These are phyloP conservation scores for Entosphenus tridentatus DNA, from an alignment of 2,113 vertebrate species.

Conservation along the genomic window DNA sequence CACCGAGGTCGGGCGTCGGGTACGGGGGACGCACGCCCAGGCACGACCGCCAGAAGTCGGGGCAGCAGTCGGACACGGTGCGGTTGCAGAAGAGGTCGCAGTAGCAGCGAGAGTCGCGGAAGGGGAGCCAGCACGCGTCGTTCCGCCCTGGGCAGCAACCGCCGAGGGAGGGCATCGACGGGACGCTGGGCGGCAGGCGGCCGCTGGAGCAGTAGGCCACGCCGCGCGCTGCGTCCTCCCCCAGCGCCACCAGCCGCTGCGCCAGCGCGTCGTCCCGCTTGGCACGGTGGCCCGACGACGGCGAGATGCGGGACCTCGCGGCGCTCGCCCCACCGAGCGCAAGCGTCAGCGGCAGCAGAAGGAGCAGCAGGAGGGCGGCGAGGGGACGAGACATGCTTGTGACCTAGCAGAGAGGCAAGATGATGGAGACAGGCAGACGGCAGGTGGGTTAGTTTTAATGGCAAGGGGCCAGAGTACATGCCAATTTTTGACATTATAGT, in stretches of 20 bases:
- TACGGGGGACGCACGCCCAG: slow-evolving; percentile 42
- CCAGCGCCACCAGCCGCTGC: neutral
- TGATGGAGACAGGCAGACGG: too few species aligned
- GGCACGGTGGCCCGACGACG: too few species aligned
- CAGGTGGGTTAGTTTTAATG: too few species aligned
- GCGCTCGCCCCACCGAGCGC: too few species aligned
- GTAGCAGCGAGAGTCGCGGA: slow-evolving; percentile 78
- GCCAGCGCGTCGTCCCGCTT: slow-evolving; percentile 15
- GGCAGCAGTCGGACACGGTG: slow-evolving; percentile 81
- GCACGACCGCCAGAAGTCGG: slow-evolving; percentile 84
- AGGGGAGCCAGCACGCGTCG: slow-evolving; percentile 58
- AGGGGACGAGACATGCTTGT: neutral
- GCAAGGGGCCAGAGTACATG: too few species aligned
- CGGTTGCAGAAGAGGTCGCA: slow-evolving; percentile 96
- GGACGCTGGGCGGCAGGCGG: slow-evolving; percentile 46
- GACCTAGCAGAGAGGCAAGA: too few species aligned
- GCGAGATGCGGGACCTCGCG: too few species aligned
- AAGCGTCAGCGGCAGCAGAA: slow-evolving; percentile 23
- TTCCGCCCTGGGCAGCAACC: slow-evolving; percentile 56
- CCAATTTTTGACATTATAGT: too few species aligned
- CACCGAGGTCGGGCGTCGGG: slow-evolving; percentile 10
- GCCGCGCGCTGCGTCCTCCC: slow-evolving; percentile 32
- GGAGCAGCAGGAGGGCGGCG: slow-evolving; percentile 10
- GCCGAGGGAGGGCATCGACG: slow-evolving; percentile 46
- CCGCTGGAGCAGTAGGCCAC: slow-evolving; percentile 35